These are phyloP conservation scores for Clepsis dumicolana DNA, from an alignment of 2,888 invertebrate genomes.

Conservation along the genomic window DNA sequence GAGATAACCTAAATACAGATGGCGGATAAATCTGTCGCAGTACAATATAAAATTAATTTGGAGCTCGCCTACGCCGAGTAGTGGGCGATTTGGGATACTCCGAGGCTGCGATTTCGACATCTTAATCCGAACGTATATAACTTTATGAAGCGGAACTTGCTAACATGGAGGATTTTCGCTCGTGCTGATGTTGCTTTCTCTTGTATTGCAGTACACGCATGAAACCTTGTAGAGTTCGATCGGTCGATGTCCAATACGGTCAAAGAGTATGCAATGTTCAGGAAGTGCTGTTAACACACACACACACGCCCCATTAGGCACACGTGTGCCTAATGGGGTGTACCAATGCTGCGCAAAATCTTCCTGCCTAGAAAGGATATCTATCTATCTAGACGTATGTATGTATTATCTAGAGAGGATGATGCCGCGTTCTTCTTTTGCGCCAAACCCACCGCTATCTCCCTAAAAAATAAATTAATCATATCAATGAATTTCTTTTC, in stretches of 20 bases:
- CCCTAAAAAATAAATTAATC: too few species aligned
- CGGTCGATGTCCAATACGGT: background rate
- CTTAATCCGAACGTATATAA: constrained; percentile 8
- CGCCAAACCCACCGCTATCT: too few species aligned
- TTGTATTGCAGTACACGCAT: background rate
- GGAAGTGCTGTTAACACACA: background rate
- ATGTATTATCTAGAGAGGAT: too few species aligned
- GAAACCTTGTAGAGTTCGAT: background rate
- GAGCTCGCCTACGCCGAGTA: constrained; percentile 66
- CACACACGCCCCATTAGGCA: too few species aligned
- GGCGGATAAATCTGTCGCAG: constrained; percentile 55
- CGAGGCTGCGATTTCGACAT: constrained; percentile 39
- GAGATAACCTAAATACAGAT: constrained; percentile 65
- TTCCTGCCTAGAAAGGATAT: too few species aligned
- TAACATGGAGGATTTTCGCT: constrained; percentile 1
- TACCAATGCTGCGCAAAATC: background rate
- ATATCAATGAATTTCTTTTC: too few species aligned
- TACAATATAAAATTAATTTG: constrained; percentile 73
- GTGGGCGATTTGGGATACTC: constrained; percentile 58
- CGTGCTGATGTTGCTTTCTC: constrained; percentile 1
- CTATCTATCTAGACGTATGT: too few species aligned
- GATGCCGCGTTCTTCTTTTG: too few species aligned
- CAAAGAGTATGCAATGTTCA: background rate
- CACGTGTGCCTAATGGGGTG: background rate
- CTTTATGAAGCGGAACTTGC: constrained; percentile 21